Evolutionary conservation across 2,888 invertebrate species (phyloP).

Genomic region (Caenorhabditis sp.): DNA sequence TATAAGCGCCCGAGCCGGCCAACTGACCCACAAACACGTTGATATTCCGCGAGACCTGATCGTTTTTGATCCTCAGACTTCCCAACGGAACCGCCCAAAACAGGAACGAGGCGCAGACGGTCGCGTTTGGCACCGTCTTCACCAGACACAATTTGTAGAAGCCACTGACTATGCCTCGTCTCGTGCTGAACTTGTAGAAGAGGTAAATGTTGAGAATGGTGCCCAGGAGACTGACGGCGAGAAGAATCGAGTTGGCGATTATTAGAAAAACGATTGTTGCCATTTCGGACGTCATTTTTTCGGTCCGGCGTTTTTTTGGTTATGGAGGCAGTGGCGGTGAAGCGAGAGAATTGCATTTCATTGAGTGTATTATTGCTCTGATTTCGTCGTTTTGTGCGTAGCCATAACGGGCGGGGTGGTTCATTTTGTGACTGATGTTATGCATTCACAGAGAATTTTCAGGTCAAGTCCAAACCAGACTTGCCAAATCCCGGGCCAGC

Average conservation of each 20-base stretch:
- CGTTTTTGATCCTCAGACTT: constrained; percentile 20
- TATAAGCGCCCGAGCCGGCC: constrained; percentile 36
- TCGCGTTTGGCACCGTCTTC: constrained; percentile 37
- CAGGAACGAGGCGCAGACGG: constrained; percentile 33
- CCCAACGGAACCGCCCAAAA: constrained; percentile 46
- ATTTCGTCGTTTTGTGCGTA: background rate
- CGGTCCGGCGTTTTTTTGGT: background rate
- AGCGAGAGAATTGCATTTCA: background rate
- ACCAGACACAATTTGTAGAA: constrained; percentile 42
- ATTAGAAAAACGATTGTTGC: constrained; percentile 15
- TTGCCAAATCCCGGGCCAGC: no score
- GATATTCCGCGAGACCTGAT: constrained; percentile 14
- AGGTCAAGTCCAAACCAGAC: no score
- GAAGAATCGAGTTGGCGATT: constrained; percentile 9
- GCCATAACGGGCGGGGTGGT: no score
- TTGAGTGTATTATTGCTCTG: background rate
- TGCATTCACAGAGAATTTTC: no score
- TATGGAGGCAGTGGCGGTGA: no score
- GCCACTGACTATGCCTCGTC: constrained; percentile 34
- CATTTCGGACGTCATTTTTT: background rate
- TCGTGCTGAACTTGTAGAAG: constrained; percentile 36
- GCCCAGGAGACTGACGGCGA: constrained; percentile 15
- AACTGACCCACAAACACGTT: constrained; percentile 38
- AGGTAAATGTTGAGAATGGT: constrained; percentile 30
- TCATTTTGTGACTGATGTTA: no score